Evolutionary conservation across 2,113 vertebrate genomes (phyloP).

Genomic region (Camelus dromedarius): DNA sequence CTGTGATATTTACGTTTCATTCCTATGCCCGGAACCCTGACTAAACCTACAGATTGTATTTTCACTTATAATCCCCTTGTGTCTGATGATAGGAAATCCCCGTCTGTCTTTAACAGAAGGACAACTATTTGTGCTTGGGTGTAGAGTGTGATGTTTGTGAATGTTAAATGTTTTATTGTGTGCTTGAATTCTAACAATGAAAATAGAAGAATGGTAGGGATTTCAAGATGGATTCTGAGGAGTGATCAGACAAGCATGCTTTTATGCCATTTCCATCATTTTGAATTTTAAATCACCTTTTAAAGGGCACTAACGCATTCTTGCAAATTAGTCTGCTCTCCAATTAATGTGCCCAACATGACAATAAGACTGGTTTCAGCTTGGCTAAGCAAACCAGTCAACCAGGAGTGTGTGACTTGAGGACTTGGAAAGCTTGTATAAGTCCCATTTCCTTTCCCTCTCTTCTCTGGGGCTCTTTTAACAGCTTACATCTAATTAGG

Average conservation of each 20-base stretch:
- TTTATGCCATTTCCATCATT: slow-evolving; percentile 96
- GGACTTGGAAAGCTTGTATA: slow-evolving; percentile 89
- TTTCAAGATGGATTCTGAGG: slow-evolving; percentile 90
- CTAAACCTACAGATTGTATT: slow-evolving; percentile 66
- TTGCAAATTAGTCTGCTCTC: slow-evolving; percentile 97
- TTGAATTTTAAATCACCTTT: slow-evolving; percentile 99
- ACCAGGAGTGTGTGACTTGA: slow-evolving; percentile 94
- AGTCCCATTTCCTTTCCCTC: slow-evolving; percentile 84
- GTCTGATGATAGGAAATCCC: slow-evolving; percentile 59
- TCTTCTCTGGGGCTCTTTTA: slow-evolving; percentile 85
- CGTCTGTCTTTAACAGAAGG: slow-evolving; percentile 63
- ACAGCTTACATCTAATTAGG: slow-evolving; percentile 90
- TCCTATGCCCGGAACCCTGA: background rate
- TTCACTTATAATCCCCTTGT: slow-evolving; percentile 53
- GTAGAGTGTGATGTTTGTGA: slow-evolving; percentile 83
- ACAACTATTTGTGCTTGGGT: slow-evolving; percentile 71
- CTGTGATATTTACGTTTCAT: slow-evolving; percentile 25
- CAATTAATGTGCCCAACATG: slow-evolving; percentile 97
- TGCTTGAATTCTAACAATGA: slow-evolving; percentile 87
- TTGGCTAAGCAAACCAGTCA: slow-evolving; percentile 95
- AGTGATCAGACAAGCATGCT: slow-evolving; percentile 95
- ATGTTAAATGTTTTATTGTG: slow-evolving; percentile 87
- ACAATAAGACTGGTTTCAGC: slow-evolving; percentile 96
- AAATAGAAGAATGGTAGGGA: slow-evolving; percentile 87
- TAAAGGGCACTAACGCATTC: slow-evolving; percentile 97